Evolutionary conservation across 2,888 invertebrate genomes (phyloP), one percentile per base, ranked within the genome.

Genomic region (Oscheius sp.): DNA sequence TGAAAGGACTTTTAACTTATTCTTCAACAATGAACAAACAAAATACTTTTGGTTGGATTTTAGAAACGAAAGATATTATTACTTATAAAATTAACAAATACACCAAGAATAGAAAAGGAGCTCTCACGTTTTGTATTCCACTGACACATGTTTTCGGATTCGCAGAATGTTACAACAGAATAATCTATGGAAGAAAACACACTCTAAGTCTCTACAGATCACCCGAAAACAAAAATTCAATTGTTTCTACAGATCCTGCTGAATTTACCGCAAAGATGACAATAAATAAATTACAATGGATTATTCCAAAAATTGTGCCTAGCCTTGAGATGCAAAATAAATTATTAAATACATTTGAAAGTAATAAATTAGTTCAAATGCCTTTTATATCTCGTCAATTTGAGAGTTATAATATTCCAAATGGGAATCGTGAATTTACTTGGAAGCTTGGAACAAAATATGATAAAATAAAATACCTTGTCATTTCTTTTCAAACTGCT

Each of bases 241-340:
- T 78, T 61, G 44, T 30, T 12, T 75, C 77, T 22, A 64, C 65
- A 63, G 72, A 77, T 69, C 67, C 69, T 20, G 32, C 54, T 33
- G 69, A 75, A 56, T 73, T 73, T 45, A 72, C 61, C 17, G 70
- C n/a, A n/a, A n/a, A n/a, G n/a, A n/a, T n/a, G n/a, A n/a, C n/a
- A n/a, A n/a, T n/a, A n/a, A n/a, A n/a, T 70, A 78, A 78, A 49
- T 51, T 77, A n/a, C 78, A 78, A 67, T 77, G 77, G 77, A 73
- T 77, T 12, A 71, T 78, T 63, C 77, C 77, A 32, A 78, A 78
- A 32, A 77, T 77, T 65, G 65, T 75, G 12, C 77, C 77, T 50
- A 70, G 69, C 49, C 67, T 76, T 8, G 77, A 76, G 65, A 76
- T 78, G 77, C 73, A 76, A 72, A 76, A 74, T 32, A 78, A 76